Conservation (phyloP, 2,113 vertebrate species). For the Lasiurus borealis region DNA sequence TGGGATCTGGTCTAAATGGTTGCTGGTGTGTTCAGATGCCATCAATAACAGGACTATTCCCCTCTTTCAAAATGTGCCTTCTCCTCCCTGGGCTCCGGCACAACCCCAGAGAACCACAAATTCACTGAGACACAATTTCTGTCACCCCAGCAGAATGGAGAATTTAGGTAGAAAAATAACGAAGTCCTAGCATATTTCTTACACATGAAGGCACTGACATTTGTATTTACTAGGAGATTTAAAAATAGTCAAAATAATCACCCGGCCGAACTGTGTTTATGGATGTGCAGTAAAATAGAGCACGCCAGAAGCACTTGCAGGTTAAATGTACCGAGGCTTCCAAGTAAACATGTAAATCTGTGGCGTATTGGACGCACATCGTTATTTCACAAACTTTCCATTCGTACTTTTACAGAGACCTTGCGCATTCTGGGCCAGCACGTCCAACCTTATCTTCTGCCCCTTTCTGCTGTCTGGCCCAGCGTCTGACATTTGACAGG, state of each 20-base stretch:
- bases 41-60: not conserved
- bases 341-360: not conserved
- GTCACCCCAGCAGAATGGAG: not conserved
- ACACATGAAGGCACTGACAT: not conserved
- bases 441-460: not conserved
- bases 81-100: not conserved
- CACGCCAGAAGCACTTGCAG: not conserved
- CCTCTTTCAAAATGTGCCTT: not conserved
- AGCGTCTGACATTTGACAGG: not conserved
- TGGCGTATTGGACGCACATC: not conserved
- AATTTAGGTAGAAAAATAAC: not conserved
- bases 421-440: not conserved
- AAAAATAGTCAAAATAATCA: slow-evolving; percentile 27
- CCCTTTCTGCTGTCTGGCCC: not conserved
- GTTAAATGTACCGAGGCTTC: not conserved
- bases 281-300: not conserved
- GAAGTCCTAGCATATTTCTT: not conserved
- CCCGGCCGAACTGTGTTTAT: not conserved
- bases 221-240: not conserved
- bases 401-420: not conserved
- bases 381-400: not conserved
- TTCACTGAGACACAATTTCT: not conserved
- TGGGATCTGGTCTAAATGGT: not conserved
- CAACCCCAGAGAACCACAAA: not conserved
- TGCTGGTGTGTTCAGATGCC: not conserved